A percentile compares a stretch with the other conserved stretches of the same genome.
Conservation (phyloP, 2,113 vertebrate genomes). For the Tachycineta bicolor region DNA sequence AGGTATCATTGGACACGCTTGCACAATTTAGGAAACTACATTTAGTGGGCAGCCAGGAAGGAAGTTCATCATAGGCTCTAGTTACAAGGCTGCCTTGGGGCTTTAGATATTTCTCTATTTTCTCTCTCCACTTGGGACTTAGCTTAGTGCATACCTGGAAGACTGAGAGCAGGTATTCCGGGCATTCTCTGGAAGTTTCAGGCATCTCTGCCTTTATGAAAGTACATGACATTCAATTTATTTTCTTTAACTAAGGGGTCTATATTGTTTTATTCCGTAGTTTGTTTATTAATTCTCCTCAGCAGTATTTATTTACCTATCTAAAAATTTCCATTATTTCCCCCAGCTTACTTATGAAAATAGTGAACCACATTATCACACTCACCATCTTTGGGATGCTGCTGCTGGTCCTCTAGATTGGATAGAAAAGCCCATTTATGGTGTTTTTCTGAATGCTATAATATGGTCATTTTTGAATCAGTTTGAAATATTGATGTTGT, state of each 20-base stretch:
- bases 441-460: neutral
- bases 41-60: neutral
- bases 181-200: neutral
- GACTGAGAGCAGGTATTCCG: neutral
- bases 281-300: neutral
- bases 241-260: neutral
- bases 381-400: neutral
- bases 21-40: neutral
- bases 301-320: neutral
- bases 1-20: neutral
- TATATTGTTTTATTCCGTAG: neutral
- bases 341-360: neutral
- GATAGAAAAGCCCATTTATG: neutral
- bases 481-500: conserved; percentile 10
- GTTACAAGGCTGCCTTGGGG: neutral
- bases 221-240: neutral
- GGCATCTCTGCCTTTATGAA: neutral
- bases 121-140: neutral
- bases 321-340: neutral
- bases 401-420: neutral
- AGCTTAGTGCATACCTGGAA: neutral
- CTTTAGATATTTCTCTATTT: neutral
- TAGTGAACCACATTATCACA: neutral
- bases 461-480: neutral
- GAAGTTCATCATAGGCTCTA: neutral